Conservation (phyloP, 2,888 invertebrate species). For the Dicyrtomina minuta region DNA sequence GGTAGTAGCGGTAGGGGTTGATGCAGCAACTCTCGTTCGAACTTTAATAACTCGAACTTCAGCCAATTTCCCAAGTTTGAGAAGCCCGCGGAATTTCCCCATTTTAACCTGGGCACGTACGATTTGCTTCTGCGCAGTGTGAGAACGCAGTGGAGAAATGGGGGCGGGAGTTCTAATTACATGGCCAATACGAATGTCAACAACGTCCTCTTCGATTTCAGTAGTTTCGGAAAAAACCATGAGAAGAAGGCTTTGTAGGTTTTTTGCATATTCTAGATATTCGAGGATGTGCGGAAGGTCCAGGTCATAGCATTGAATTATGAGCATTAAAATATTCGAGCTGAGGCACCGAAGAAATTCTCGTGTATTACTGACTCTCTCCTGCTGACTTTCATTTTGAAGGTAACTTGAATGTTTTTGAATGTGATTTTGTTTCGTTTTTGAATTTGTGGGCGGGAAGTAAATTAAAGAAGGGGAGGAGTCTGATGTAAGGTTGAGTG, state of each 20-base stretch:
- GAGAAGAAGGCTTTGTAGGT: background rate
- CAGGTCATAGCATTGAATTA: background rate
- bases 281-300: constrained; percentile 4
- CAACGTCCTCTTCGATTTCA: too few relatives aligned
- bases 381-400: too few relatives aligned
- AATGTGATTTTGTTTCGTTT: too few relatives aligned
- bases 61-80: background rate
- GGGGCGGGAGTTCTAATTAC: background rate
- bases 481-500: background rate
- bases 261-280: background rate
- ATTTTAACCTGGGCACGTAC: background rate
- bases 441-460: too few relatives aligned
- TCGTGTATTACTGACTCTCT: too few relatives aligned
- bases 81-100: background rate
- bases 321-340: background rate
- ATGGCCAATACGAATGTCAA: background rate
- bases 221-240: background rate
- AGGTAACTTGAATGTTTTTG: too few relatives aligned
- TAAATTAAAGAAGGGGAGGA: too few relatives aligned
- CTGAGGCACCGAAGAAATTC: background rate
- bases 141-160: background rate
- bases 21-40: background rate
- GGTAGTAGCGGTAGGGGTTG: background rate
- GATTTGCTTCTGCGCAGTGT: background rate
- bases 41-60: constrained; percentile 2